These are phyloP conservation scores for Bubalus kerabau DNA, from an alignment of 2,113 vertebrate species.

Conservation along the genomic window DNA sequence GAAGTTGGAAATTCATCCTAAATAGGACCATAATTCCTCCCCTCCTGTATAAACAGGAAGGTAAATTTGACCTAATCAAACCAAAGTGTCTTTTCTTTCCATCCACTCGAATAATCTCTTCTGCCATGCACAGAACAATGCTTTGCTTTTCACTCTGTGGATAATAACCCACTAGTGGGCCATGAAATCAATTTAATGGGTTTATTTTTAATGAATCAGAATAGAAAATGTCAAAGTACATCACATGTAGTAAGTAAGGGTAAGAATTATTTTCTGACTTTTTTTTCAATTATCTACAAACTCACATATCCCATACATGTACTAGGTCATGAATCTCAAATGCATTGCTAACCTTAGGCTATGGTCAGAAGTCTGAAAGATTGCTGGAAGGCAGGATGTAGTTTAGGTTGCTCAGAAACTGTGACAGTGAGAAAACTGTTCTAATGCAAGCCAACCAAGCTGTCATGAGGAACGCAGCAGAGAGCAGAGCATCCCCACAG, in stretches of 20 bases:
- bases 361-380: background rate
- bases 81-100: conserved; percentile 39
- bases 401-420: background rate
- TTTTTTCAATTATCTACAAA: background rate
- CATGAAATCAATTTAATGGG: conserved; percentile 9
- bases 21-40: conserved; percentile 12
- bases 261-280: background rate
- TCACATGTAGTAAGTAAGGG: background rate
- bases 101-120: background rate
- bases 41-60: conserved; percentile 26
- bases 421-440: background rate
- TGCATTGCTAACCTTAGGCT: background rate
- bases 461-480: background rate
- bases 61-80: conserved; percentile 48
- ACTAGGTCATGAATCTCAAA: background rate
- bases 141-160: conserved; percentile 10
- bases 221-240: conserved; percentile 16
- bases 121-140: background rate
- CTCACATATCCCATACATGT: background rate
- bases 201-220: conserved; percentile 39
- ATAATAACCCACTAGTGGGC: background rate
- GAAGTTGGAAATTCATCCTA: conserved; percentile 43
- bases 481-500: background rate
- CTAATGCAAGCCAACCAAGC: background rate
- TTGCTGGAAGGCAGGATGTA: background rate